A percentile compares a stretch with the other conserved stretches of the same genome.
Conservation (phyloP, 2,888 invertebrate genomes). For the Drosophila kambysellisi region DNA sequence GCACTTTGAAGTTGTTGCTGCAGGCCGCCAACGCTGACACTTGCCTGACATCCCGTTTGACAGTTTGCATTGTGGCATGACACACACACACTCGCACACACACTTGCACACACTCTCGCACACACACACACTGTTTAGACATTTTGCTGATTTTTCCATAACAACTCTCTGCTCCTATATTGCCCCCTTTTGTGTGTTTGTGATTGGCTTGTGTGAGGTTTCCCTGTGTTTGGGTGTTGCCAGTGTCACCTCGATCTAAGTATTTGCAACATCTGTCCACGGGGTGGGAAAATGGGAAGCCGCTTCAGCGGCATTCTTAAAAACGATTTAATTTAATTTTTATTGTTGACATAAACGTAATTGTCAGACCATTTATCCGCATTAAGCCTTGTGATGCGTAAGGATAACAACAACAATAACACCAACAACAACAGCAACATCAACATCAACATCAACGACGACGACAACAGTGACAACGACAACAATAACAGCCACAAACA, state of each 20-base stretch:
- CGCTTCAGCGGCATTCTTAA: constrained; percentile 58
- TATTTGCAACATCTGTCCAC: constrained; percentile 70
- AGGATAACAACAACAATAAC: constrained; percentile 70
- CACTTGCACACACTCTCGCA: constrained; percentile 15
- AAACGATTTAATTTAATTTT: constrained; percentile 81
- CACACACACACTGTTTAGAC: constrained; percentile 48
- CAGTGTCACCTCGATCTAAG: constrained; percentile 48
- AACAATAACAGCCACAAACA: constrained; percentile 62
- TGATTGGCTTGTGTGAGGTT: constrained; percentile 57
- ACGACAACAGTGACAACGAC: constrained; percentile 32
- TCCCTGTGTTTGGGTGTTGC: neutral
- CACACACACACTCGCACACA: constrained; percentile 47
- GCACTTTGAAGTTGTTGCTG: constrained; percentile 68
- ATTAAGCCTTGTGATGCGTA: constrained; percentile 80
- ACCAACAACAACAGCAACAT: constrained; percentile 43
- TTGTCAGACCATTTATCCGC: constrained; percentile 85
- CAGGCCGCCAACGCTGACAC: constrained; percentile 73
- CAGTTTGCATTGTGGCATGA: constrained; percentile 73
- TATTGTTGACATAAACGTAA: constrained; percentile 82
- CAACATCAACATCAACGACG: constrained; percentile 62
- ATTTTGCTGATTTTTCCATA: constrained; percentile 46
- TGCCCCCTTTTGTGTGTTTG: constrained; percentile 20
- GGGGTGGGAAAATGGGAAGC: constrained; percentile 25
- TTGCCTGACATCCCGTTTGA: constrained; percentile 74
- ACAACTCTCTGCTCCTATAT: constrained; percentile 18